Base-by-base conservation (phyloP, 2,797 vertebrate species). In the Sebastes oblongus region DNA sequence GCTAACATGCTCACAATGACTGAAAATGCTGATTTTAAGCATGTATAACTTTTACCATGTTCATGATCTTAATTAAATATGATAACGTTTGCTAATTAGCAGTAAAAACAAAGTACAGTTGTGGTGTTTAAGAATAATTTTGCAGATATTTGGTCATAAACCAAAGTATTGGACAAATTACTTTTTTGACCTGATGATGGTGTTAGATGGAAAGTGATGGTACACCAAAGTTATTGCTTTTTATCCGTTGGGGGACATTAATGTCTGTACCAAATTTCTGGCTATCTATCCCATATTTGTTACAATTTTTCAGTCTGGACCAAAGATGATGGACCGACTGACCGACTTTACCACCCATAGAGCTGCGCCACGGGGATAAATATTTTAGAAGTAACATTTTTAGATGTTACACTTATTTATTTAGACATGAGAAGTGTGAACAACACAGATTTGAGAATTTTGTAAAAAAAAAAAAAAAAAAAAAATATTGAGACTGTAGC, bases 321-420 rank as follows among this genome's bases (percentile, higher is more conserved):
- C 42, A 18, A 46, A 46, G 42, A 18, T 46, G 42, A 46, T 46
- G 42, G 42, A 46, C 1, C 6, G 39, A 46, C 6, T 46, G 3
- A 46, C 39, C 14, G 42, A 46, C 3, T 0, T 46, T 46, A 46
- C 42, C 39, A 42, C 13, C 6, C 39, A 42, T 42, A 42, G 39
- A 42, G 39, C 14, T 42, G 0, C 0, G 39, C 0, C 42, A 46
- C 3, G 42, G 42, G 42, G 42, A 46, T 16, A 65, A 6, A 25
- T 24, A 24, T 62, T 29, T 62, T 32, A 50, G 27, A 56, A 24
- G 50, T 50, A 50, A 8, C 42, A 50, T 50, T 50, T 50, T 50
- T 50, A 50, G 0, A 50, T 18, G 1, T 50, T 0, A 8, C 42
- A 50, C 20, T 46, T 32, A 27, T 55, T 55, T 8, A 65, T 36